These are phyloP conservation scores for Carollia perspicillata DNA, from an alignment of 2,113 vertebrate genomes.

Conservation along the genomic window DNA sequence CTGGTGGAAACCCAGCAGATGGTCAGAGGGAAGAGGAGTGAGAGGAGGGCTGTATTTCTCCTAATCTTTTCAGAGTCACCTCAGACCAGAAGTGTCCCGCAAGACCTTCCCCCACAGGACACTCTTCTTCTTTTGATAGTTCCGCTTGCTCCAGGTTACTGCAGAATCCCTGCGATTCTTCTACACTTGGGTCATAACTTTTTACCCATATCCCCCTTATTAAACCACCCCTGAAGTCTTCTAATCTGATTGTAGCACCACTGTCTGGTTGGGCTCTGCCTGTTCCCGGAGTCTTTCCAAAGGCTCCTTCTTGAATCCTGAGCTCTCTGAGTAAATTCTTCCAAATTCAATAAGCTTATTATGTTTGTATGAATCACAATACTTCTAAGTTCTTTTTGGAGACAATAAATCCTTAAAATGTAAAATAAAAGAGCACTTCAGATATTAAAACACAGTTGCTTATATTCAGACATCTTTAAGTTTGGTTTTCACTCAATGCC, in stretches of 20 bases:
- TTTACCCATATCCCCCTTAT: background rate
- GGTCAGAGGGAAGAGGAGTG: background rate
- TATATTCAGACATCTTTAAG: background rate
- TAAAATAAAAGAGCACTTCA: background rate
- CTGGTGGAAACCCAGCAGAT: background rate
- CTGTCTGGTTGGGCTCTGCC: background rate
- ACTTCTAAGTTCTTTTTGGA: background rate
- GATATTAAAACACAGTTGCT: background rate
- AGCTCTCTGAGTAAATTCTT: background rate
- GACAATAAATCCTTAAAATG: background rate
- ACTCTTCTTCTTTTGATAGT: fast-evolving
- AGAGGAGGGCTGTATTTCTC: background rate
- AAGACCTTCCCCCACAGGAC: no score
- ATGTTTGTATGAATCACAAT: background rate
- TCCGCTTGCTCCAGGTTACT: background rate
- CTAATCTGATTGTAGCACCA: background rate
- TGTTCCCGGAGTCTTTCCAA: background rate
- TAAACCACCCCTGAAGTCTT: background rate
- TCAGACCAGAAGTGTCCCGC: no score
- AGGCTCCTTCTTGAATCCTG: background rate
- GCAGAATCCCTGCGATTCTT: fast-evolving
- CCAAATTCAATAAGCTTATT: background rate
- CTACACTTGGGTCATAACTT: background rate
- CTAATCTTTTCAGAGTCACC: background rate
- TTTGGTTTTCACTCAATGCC: background rate